Percentiles rank a stretch among this genome's conserved stretches.
Conservation (phyloP, 2,888 invertebrate genomes). For the Antitype chi region DNA sequence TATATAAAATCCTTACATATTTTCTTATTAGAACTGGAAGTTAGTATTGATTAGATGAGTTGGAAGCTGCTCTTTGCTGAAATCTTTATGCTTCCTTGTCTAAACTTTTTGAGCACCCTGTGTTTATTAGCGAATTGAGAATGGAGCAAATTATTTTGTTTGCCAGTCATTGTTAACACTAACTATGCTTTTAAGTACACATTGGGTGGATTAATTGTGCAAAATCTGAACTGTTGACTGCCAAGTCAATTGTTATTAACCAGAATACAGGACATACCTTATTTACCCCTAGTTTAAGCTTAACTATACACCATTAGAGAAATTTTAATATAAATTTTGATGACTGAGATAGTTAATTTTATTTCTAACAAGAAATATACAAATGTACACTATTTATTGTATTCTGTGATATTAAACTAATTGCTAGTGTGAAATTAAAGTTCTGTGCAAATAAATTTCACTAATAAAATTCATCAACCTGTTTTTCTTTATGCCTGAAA, state of each 20-base stretch:
- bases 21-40: neutral
- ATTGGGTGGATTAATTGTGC: constrained; percentile 7
- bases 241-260: constrained; percentile 14
- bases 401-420: constrained; percentile 78
- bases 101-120: constrained; percentile 14
- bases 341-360: constrained; percentile 68
- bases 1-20: constrained; percentile 20
- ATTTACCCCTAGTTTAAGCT: constrained; percentile 29
- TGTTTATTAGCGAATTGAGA: constrained; percentile 16
- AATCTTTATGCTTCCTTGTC: constrained; percentile 4
- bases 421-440: constrained; percentile 59
- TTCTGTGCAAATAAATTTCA: constrained; percentile 63
- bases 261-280: neutral
- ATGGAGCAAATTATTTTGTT: constrained; percentile 10
- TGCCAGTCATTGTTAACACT: constrained; percentile 17
- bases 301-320: constrained; percentile 16
- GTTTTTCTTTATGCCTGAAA: constrained; percentile 11
- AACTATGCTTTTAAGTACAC: constrained; percentile 9
- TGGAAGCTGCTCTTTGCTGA: constrained; percentile 15
- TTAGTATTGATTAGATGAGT: constrained; percentile 14
- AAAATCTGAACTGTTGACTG: constrained; percentile 4
- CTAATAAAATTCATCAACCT: constrained; percentile 30
- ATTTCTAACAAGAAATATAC: constrained; percentile 58
- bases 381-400: constrained; percentile 64
- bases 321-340: constrained; percentile 51